Evolutionary conservation across 2,113 vertebrate genomes (phyloP).

Genomic region (Suncus etruscus): DNA sequence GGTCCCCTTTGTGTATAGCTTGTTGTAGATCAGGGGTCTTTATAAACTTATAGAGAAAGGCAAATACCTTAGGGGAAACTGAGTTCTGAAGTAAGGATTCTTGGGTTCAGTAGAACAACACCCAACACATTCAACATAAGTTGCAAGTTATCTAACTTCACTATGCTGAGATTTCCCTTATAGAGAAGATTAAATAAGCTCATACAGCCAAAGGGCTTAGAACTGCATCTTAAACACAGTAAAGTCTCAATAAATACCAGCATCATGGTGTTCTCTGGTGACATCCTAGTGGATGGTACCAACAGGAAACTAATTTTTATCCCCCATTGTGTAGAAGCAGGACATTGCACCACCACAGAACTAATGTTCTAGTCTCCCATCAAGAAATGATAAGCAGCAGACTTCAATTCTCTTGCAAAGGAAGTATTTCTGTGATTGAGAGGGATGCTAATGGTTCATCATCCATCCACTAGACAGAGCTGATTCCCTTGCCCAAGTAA

Average conservation of each 20-base stretch:
- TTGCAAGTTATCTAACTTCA: neutral
- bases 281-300: neutral
- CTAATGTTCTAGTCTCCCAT: neutral
- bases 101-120: neutral
- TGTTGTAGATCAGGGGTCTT: no score
- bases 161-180: neutral
- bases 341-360: neutral
- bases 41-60: no score
- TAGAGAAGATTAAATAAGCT: neutral
- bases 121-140: accelerated
- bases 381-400: neutral
- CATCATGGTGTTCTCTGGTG: neutral
- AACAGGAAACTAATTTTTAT: neutral
- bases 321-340: neutral
- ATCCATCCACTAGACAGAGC: neutral
- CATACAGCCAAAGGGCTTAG: neutral
- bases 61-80: neutral
- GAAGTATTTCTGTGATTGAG: neutral
- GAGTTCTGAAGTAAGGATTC: neutral
- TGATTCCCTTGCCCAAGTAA: neutral
- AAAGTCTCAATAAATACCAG: neutral
- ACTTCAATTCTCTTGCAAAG: neutral
- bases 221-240: neutral
- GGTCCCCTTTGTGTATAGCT: no score
- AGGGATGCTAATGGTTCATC: neutral